A percentile compares a stretch with the other conserved stretches of the same genome.
Evolutionary conservation across 2,888 invertebrate species (phyloP).

Genomic region (Lepeophtheirus nordmannii): DNA sequence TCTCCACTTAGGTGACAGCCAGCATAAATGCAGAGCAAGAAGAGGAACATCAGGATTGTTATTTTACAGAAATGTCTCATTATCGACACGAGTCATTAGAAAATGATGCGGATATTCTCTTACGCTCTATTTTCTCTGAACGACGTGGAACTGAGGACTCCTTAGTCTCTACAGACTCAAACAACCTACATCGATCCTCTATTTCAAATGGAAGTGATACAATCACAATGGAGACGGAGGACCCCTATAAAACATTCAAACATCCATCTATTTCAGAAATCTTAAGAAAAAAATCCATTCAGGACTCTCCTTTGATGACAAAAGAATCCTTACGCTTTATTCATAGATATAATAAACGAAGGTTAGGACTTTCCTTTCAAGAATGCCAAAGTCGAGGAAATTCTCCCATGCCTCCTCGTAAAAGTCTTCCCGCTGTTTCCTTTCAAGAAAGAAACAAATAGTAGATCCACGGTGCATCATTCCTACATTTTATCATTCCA

Average conservation of each 20-base stretch:
- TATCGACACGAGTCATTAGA: not conserved
- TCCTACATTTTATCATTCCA: not conserved
- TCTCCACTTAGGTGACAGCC: not conserved
- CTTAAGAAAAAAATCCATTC: not conserved
- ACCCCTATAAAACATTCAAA: not conserved
- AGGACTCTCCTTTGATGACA: conserved; percentile 3
- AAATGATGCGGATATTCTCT: not conserved
- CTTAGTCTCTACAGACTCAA: not conserved
- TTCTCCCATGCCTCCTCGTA: not conserved
- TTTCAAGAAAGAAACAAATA: not conserved
- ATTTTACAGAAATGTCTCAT: not conserved
- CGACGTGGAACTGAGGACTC: conserved; percentile 3
- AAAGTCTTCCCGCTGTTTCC: not conserved
- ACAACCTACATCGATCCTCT: not conserved
- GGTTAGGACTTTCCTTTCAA: conserved; percentile 1
- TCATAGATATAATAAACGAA: not conserved
- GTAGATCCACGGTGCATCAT: not conserved
- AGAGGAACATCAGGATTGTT: not conserved
- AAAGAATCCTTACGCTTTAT: not conserved
- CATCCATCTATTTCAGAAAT: not conserved
- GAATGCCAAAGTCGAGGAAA: not conserved
- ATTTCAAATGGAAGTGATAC: not conserved
- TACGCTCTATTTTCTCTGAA: not conserved
- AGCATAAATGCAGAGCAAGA: not conserved
- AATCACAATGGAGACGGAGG: not conserved